Base-by-base conservation (phyloP, 2,113 vertebrate species). In the Corydoras maculifer region DNA sequence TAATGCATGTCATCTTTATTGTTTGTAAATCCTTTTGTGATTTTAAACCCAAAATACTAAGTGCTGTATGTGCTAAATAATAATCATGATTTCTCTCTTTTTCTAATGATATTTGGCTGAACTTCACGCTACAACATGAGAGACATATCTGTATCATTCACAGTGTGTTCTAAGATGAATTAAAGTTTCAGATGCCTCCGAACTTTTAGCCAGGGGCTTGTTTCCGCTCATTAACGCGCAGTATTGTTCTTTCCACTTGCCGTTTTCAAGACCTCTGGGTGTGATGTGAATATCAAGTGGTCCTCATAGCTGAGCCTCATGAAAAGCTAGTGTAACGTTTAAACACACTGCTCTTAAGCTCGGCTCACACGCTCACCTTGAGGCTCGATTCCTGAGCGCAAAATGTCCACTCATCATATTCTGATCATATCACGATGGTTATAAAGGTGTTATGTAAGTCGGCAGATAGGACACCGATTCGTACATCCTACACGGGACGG, bases 251-350 rank as follows among this genome's bases (percentile, higher is more conserved):
- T 68, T 77, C 65, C 69, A 71, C 70, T 75, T 75, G 78, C 70
- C 79, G 86, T 82, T 87, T 87, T 78, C 83, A 85, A 82, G 77
- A 87, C 84, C 82, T 85, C 82, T 84, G 82, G 77, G 80, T 89
- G 89, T 90, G 89, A 84, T 86, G 81, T 76, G 90, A 90, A 91
- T 91, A 88, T 77, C 86, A 91, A 91, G 75, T 86, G 86, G 82
- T 73, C 73, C 78, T 77, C 68, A 84, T 74, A 73, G 67, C 83
- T 78, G 62, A 75, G 70, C 70, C 72, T 78, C 73, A 1, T 73
- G 66, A 78, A 78, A 79, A 78, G 76, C 79, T 80, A 60, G 77
- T 81, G 81, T 68, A 77, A 62, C 80, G 79, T 81, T 81, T 78
- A 79, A 84, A 75, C 58, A 48, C 54, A 9, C 65, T 30, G 65